Base-by-base conservation (phyloP, 1,140 invertebrate species). In the Antheraea pernyi region DNA sequence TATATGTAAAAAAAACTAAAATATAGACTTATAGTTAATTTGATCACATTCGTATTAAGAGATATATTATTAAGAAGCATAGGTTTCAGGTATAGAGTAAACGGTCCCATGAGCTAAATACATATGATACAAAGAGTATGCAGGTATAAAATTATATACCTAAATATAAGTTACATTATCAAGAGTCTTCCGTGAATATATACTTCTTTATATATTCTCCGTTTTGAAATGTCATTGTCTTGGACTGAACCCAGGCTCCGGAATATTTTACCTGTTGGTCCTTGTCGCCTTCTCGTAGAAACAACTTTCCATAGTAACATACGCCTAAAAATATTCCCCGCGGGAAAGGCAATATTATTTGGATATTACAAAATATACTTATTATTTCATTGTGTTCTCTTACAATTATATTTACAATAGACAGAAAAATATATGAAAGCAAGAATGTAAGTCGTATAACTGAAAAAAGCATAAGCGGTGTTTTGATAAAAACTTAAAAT, bases 11-110 rank as follows among this genome's bases (percentile, higher is more conserved):
- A n/a, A 53, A 53, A 16, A 13, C 46, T 53, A 53, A 53, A 53
- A 53, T 53, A 0, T 53, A 13, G 5, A 53, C 46, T 63, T 63
- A 63, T 22, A 63, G 61, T 63, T 63, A 63, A 63, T 63, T 63
- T 63, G 37, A 63, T 63, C 61, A 63, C 61, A 63, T 37, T 63
- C 22, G 36, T 36, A 37, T 37, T 37, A 37, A 63, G 19, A 19
- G 30, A 19, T 61, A 61, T 61, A 9, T 11, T 42, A 42, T 42
- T 42, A 30, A 30, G 4, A 30, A 30, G 22, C 22, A 30, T 4
- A 30, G n/a, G n/a, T n/a, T n/a, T n/a, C n/a, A 30, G 22, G 22
- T 30, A 1, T 2, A 4, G 4, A 30, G 4, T 30, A 30, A 30
- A 30, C 22, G 22, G 22, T 30, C 22, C 22, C 22, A 30, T 30